Evolutionary conservation across 2,797 vertebrate genomes (phyloP), one percentile per base, ranked within the genome.

Genomic region (Otolemur crassicaudatus): DNA sequence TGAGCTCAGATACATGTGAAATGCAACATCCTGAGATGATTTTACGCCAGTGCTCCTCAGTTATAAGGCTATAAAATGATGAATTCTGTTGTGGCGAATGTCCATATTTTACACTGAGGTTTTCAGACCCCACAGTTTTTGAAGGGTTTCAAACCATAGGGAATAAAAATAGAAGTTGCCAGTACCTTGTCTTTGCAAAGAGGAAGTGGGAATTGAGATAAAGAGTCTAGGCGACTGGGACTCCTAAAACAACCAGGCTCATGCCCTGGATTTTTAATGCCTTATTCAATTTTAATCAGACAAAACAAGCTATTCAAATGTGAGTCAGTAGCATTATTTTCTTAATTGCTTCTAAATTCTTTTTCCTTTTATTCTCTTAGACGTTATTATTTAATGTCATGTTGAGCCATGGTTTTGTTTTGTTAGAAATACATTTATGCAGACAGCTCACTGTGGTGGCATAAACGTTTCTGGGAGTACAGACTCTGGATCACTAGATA

Each of bases 281-380:
- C 65, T 56, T 84, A 67, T 92, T 86, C 58, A 88, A 34, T 95
- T 96, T 92, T 96, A 80, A 97, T 96, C 75, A 91, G 61, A 94
- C 67, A 89, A 90, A 96, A 93, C 70, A 94, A 70, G 13, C 46
- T 91, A 91, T 95, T 96, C n/a, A 79, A 87, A 91, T 76, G 29
- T 80, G 83, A 96, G 83, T 94, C 89, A 87, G 91, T 72, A 91
- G 19, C 46, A 70, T 95, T 73, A 84, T 63, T 86, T 90, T 91
- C 73, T 67, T 94, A 76, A 95, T 76, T 96, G 75, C 29, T 73
- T 91, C 80, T 75, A 95, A 94, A 90, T 75, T 56, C 22, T 93
- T 88, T 88, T 95, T 95, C 31, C 25, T 56, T 84, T 70, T 77
- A 67, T 76, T 53, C 34, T 80, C 43, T 19, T 72, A 92, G 81